phyloP scores from a whole-genome alignment of 2,113 vertebrate genomes.

The Accipiter cooperii region DNA sequence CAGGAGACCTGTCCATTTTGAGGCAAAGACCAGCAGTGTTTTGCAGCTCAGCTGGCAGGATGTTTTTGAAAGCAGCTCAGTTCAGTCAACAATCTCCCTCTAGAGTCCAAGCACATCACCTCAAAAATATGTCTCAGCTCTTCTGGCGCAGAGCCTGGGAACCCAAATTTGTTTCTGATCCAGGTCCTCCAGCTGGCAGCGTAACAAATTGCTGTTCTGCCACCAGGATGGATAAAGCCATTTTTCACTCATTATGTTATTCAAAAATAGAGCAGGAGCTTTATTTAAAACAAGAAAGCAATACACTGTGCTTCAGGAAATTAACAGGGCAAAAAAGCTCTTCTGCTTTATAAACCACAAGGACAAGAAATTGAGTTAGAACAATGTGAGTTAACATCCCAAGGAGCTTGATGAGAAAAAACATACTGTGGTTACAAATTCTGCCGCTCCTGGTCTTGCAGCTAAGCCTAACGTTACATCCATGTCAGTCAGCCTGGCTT shows the following conservation, averaged over 20 bases:
- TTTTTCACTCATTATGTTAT: conserved; percentile 46
- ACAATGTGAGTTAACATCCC: background rate
- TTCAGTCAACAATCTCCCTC: conserved; percentile 23
- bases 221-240: conserved; percentile 16
- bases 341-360: background rate
- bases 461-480: background rate
- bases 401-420: background rate
- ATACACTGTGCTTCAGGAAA: conserved; percentile 4
- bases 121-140: conserved; percentile 58
- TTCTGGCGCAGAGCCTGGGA: conserved; percentile 43
- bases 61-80: conserved; percentile 29
- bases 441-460: background rate
- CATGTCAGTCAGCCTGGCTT: background rate
- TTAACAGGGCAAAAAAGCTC: background rate
- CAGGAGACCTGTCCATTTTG: conserved; percentile 20
- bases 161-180: conserved; percentile 53
- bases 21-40: background rate
- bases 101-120: conserved; percentile 45
- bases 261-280: conserved; percentile 47
- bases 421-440: background rate
- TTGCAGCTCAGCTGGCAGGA: conserved; percentile 19
- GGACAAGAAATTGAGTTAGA: background rate
- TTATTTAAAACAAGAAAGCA: conserved; percentile 34
- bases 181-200: conserved; percentile 44
- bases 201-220: conserved; percentile 24